Percentiles rank a stretch among this genome's conserved stretches.
Conservation (phyloP, 2,113 vertebrate species). For the Xyliphius kryptos region DNA sequence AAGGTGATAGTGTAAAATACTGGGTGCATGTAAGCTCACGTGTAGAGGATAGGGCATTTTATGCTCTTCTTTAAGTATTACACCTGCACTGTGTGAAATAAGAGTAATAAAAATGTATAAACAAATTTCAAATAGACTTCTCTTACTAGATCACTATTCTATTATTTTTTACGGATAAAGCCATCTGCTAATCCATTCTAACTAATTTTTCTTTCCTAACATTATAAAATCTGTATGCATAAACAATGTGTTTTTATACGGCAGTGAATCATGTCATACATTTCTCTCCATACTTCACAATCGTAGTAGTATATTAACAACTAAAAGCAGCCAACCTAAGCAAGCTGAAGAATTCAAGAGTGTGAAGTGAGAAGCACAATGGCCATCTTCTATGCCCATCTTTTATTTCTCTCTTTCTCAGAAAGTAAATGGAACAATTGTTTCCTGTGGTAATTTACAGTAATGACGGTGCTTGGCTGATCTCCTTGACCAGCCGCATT, state of each 20-base stretch:
- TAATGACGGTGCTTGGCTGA: constrained; percentile 52
- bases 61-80: neutral
- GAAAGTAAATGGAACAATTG: constrained; percentile 26
- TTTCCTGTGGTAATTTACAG: constrained; percentile 57
- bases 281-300: neutral
- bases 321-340: constrained; percentile 13
- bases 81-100: constrained; percentile 7
- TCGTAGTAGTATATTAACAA: constrained; percentile 9
- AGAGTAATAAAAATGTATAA: neutral
- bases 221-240: constrained; percentile 9
- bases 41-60: neutral
- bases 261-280: constrained; percentile 12
- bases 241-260: neutral
- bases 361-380: constrained; percentile 6
- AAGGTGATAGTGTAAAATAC: neutral
- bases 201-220: neutral
- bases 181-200: neutral
- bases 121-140: neutral
- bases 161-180: constrained; percentile 6
- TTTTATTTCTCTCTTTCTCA: constrained; percentile 50
- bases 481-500: constrained; percentile 59
- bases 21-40: neutral
- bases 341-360: constrained; percentile 7
- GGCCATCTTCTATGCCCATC: neutral
- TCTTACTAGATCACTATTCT: neutral